Evolutionary conservation across 2,113 vertebrate genomes (phyloP).

Genomic region (Epinephelus fuscoguttatus): DNA sequence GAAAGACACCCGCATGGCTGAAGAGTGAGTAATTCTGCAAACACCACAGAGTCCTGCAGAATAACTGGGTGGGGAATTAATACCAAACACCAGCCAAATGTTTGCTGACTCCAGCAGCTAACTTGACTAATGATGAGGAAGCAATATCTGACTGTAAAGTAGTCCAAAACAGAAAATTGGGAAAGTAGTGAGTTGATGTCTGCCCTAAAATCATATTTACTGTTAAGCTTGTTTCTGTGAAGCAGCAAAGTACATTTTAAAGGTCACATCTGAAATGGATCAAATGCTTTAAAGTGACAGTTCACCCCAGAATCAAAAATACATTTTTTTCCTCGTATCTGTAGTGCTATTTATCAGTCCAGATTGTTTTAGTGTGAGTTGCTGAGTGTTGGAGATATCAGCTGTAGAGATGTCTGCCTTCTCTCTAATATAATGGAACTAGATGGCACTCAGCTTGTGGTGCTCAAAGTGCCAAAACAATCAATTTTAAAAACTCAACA

Average conservation of each 20-base stretch:
- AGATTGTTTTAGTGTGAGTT: background rate
- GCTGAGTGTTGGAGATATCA: too few relatives aligned
- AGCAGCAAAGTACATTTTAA: background rate
- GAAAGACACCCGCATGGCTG: slow-evolving; percentile 93
- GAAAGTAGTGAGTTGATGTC: background rate
- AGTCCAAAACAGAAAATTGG: background rate
- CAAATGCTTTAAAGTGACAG: background rate
- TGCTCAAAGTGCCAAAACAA: too few relatives aligned
- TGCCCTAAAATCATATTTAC: background rate
- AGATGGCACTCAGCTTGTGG: too few relatives aligned
- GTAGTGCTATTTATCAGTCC: background rate
- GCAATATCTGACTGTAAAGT: background rate
- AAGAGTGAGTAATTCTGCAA: slow-evolving; percentile 88
- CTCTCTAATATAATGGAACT: too few relatives aligned
- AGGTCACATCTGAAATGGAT: background rate
- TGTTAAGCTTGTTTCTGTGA: background rate
- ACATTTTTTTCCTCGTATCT: too few relatives aligned
- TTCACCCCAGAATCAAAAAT: too few relatives aligned
- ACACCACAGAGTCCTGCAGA: background rate
- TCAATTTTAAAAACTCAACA: too few relatives aligned
- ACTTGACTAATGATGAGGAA: background rate
- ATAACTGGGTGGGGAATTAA: background rate
- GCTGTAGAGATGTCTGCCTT: too few relatives aligned
- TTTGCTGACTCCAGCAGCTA: background rate
- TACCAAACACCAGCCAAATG: background rate